Evolutionary conservation across 2,113 vertebrate genomes (phyloP), one percentile per base, ranked within the genome.

Genomic region (Hoplias malabaricus): DNA sequence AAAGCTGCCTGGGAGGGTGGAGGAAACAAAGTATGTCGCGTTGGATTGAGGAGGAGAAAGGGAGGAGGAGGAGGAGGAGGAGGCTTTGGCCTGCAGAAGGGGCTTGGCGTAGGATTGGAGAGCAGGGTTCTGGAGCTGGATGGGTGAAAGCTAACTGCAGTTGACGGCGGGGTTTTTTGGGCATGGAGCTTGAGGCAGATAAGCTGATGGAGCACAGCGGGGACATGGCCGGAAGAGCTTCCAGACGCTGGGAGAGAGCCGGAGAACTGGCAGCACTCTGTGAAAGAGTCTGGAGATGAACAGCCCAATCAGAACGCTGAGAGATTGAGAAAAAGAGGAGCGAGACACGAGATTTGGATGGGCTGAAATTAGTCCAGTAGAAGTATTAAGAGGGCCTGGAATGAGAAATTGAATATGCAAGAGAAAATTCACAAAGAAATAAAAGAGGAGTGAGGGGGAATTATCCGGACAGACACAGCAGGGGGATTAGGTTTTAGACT

Each of bases 181-280:
- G 63, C 62, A 74, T 38, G 27, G 33, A 77, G 65, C 65, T 57
- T 27, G 75, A 61, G 40, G 53, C 40, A 61, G 66, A 69, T 69
- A 77, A 77, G 66, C 66, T 69, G 75, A 77, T 77, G 66, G 42
- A 77, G 75, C 75, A 69, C 65, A 77, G 66, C 33, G 43, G 53
- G 54, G 75, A 59, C 66, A 48, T n/a, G 42, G 34, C 53, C 21
- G 33, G 66, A 50, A 7, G 42, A 19, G 66, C 40, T 46, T 68
- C 74, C 50, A 77, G 54, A 48, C 50, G 50, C 8, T 65, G 29
- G 29, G 61, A 81, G 53, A 50, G 57, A 56, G 72, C 27, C 62
- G 46, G 36, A 69, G 56, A 74, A 27, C 61, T 62, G 71, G 70
- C 65, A 23, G 14, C 54, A 50, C 19, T 21, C 3, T 48, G 29